Evolutionary conservation across 1,140 invertebrate species (phyloP).

Genomic region (Glomeris maerens): DNA sequence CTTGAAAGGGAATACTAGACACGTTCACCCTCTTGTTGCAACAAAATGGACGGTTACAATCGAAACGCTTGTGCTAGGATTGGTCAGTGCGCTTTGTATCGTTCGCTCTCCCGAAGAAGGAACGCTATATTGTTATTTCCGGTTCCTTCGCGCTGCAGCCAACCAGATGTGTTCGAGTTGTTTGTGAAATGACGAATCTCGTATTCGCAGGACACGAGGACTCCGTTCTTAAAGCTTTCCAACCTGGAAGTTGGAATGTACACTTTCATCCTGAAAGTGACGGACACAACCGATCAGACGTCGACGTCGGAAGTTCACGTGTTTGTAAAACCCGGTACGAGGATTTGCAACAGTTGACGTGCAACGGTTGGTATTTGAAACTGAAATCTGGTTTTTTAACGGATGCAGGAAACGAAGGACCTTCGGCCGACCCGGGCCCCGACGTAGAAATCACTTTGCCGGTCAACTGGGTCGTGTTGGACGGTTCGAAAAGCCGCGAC

Average conservation of each 20-base stretch:
- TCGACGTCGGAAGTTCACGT: conserved; percentile 77
- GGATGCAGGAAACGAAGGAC: conserved; percentile 22
- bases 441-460: conserved; percentile 59
- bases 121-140: no score
- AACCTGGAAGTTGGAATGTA: conserved; percentile 87
- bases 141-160: no score
- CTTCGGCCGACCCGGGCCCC: conserved; percentile 40
- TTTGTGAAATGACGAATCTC: no score
- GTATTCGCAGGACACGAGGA: conserved; percentile 56
- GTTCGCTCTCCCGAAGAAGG: no score
- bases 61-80: no score
- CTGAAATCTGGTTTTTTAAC: neutral
- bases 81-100: no score
- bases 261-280: conserved; percentile 83
- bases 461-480: conserved; percentile 55
- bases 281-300: conserved; percentile 70
- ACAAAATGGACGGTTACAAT: no score
- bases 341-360: no score
- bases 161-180: no score
- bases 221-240: conserved; percentile 68
- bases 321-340: conserved; percentile 68
- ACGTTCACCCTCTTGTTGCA: no score
- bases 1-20: no score
- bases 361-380: no score
- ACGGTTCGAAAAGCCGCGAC: conserved; percentile 68